Conservation (phyloP, 2,888 invertebrate species). For the Oscheius sp. region DNA sequence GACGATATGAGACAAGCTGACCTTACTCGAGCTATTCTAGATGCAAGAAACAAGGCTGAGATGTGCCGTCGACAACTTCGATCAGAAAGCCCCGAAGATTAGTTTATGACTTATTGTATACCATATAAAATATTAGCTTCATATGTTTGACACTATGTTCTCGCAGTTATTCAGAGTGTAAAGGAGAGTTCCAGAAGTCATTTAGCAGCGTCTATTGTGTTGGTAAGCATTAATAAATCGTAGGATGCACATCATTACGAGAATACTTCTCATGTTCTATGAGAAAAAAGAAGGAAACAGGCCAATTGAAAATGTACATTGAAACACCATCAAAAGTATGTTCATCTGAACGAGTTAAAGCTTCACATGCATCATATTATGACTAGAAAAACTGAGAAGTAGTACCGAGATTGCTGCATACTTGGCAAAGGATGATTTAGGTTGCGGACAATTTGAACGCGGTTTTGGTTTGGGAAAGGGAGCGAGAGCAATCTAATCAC, state of each 20-base stretch:
- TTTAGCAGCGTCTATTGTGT: too few relatives aligned
- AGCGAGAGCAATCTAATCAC: constrained; percentile 20
- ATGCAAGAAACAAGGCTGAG: constrained; percentile 1
- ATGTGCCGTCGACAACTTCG: background rate
- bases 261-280: too few relatives aligned
- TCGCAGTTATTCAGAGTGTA: too few relatives aligned
- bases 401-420: constrained; percentile 27
- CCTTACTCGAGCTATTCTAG: background rate
- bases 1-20: background rate
- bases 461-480: constrained; percentile 1
- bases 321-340: background rate
- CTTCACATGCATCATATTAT: constrained; percentile 19
- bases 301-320: too few relatives aligned
- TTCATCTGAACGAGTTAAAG: constrained; percentile 13
- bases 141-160: too few relatives aligned
- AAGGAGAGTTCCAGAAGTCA: too few relatives aligned
- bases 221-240: too few relatives aligned
- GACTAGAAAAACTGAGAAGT: constrained; percentile 20
- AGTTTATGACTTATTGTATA: too few relatives aligned
- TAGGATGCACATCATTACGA: too few relatives aligned
- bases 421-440: constrained; percentile 4
- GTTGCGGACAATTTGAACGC: background rate
- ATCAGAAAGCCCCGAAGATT: too few relatives aligned
- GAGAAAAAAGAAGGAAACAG: too few relatives aligned
- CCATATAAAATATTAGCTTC: too few relatives aligned